Conservation (phyloP, 1,140 invertebrate species). For the Caenorhabditis tropicalis region DNA sequence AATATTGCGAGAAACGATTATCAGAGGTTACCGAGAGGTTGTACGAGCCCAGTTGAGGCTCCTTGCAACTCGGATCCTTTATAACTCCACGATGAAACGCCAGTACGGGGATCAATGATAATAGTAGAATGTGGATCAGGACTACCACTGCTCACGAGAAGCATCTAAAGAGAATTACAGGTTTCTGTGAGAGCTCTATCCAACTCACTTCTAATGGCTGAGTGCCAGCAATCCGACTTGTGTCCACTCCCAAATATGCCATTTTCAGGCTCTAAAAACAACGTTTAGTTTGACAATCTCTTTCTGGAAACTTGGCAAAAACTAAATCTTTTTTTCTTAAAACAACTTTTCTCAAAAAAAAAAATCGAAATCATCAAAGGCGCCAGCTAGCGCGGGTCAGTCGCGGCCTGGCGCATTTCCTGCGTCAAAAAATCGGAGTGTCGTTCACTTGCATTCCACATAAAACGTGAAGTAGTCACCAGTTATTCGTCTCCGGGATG, state of each 20-base stretch:
- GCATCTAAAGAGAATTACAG: slow-evolving; percentile 43
- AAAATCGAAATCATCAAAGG: too few species aligned
- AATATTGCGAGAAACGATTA: background rate
- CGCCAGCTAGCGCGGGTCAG: too few species aligned
- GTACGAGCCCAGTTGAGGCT: slow-evolving; percentile 38
- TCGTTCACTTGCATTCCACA: too few species aligned
- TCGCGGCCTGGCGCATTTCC: too few species aligned
- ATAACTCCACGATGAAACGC: slow-evolving; percentile 54
- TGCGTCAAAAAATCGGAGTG: too few species aligned
- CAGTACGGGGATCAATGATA: slow-evolving; percentile 54
- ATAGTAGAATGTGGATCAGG: slow-evolving; percentile 53
- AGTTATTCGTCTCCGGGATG: too few species aligned
- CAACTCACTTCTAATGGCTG: background rate
- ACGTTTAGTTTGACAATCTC: background rate
- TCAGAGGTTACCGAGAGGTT: slow-evolving; percentile 48
- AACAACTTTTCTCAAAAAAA: too few species aligned
- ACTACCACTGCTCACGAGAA: slow-evolving; percentile 47
- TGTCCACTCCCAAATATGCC: slow-evolving; percentile 21
- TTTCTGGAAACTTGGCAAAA: background rate
- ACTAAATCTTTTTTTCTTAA: too few species aligned
- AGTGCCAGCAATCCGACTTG: slow-evolving; percentile 16
- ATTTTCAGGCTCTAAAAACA: background rate
- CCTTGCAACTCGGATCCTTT: slow-evolving; percentile 57
- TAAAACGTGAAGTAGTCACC: too few species aligned
- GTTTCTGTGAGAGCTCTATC: background rate